Evolutionary conservation across 2,797 vertebrate genomes (phyloP).

Genomic region (Simalia tracyae): DNA sequence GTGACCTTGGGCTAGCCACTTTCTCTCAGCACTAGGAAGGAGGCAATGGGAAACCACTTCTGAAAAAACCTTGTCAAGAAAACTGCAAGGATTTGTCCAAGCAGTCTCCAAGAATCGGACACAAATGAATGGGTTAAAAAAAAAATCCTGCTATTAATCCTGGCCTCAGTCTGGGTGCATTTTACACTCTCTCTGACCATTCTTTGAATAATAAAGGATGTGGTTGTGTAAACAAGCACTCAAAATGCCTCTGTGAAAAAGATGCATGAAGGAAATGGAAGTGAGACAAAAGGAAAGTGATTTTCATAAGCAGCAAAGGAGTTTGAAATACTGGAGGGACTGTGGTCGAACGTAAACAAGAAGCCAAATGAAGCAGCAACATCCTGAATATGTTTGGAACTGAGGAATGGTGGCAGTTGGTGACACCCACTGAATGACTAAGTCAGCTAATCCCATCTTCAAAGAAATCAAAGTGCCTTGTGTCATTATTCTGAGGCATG

Average conservation of each 20-base stretch:
- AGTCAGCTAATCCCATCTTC: not conserved
- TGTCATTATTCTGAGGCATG: not conserved
- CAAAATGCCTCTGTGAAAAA: not conserved
- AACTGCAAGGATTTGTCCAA: too few species aligned
- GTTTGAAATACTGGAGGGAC: not conserved
- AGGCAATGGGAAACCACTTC: too few species aligned
- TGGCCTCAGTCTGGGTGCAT: not conserved
- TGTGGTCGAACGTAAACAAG: not conserved
- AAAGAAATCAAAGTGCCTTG: not conserved
- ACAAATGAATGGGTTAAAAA: too few species aligned
- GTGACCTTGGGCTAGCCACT: too few species aligned
- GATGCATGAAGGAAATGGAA: not conserved
- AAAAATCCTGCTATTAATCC: too few species aligned
- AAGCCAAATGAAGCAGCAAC: not conserved
- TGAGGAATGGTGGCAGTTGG: not conserved
- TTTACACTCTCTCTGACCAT: not conserved
- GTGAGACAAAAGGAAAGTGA: not conserved
- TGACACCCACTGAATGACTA: not conserved
- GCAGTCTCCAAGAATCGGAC: too few species aligned
- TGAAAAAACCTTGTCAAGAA: too few species aligned
- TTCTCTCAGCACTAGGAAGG: too few species aligned
- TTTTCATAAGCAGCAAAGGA: not conserved
- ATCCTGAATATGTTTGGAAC: not conserved
- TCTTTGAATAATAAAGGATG: not conserved
- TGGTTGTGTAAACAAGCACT: not conserved